Evolutionary conservation across 2,888 invertebrate species (phyloP).

Genomic region (Conops quadrifasciatus): DNA sequence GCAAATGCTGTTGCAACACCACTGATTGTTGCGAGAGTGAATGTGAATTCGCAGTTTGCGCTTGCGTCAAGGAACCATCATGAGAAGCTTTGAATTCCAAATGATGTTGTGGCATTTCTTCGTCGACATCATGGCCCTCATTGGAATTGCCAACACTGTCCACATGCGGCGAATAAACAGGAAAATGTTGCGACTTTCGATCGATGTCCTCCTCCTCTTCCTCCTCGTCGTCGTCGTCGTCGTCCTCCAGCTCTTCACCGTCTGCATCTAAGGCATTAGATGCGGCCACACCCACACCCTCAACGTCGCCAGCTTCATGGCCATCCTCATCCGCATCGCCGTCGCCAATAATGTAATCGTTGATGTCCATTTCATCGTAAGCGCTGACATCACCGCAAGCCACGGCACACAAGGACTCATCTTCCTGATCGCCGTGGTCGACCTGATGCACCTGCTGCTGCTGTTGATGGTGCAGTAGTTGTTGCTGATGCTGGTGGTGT

Average conservation of each 20-base stretch:
- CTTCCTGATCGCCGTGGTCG: constrained; percentile 26
- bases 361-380: constrained; percentile 60
- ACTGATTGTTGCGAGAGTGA: constrained; percentile 31
- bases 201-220: constrained; percentile 41
- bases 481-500: constrained; percentile 25
- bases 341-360: constrained; percentile 58
- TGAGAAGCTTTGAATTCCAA: constrained; percentile 20
- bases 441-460: constrained; percentile 21
- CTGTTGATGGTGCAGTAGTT: constrained; percentile 32
- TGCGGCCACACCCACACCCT: constrained; percentile 47
- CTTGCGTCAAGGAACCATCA: constrained; percentile 22
- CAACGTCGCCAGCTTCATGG: constrained; percentile 24
- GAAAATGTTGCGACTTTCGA: constrained; percentile 45
- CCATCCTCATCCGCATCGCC: constrained; percentile 44
- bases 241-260: neutral
- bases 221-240: constrained; percentile 39
- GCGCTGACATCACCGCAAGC: constrained; percentile 41
- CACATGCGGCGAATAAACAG: constrained; percentile 41
- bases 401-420: constrained; percentile 42
- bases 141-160: constrained; percentile 24
- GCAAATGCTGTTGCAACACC: constrained; percentile 32
- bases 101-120: constrained; percentile 31
- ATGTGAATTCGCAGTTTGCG: constrained; percentile 23
- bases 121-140: constrained; percentile 37
- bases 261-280: neutral